Conservation (phyloP, 2,113 vertebrate genomes). For the Hydrolagus affinis region DNA sequence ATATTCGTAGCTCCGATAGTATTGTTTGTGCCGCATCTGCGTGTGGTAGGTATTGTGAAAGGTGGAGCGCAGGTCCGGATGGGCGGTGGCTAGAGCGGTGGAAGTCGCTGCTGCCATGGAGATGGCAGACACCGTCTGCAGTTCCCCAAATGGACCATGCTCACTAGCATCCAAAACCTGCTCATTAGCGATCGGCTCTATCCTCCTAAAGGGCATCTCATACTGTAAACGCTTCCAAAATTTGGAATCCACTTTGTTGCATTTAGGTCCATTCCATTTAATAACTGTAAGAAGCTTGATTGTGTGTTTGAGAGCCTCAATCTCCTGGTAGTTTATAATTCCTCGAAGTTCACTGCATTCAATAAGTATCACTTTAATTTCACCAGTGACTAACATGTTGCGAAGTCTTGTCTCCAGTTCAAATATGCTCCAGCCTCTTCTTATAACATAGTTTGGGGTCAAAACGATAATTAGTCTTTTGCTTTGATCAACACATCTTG, state of each 20-base stretch:
- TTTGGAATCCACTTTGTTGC: slow-evolving; percentile 95
- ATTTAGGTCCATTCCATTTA: slow-evolving; percentile 91
- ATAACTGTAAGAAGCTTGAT: slow-evolving; percentile 95
- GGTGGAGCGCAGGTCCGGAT: slow-evolving; percentile 90
- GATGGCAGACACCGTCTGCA: slow-evolving; percentile 94
- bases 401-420: slow-evolving; percentile 95
- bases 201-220: slow-evolving; percentile 96
- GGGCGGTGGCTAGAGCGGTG: slow-evolving; percentile 91
- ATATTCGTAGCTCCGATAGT: slow-evolving; percentile 95
- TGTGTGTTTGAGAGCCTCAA: slow-evolving; percentile 93
- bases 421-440: slow-evolving; percentile 98
- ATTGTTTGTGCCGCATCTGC: slow-evolving; percentile 98
- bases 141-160: slow-evolving; percentile 91
- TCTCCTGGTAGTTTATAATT: slow-evolving; percentile 99
- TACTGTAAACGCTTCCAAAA: slow-evolving; percentile 99
- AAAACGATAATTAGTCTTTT: slow-evolving; percentile 95
- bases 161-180: slow-evolving; percentile 92
- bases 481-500: slow-evolving; percentile 96
- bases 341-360: slow-evolving; percentile 92
- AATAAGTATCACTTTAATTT: slow-evolving; percentile 96
- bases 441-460: slow-evolving; percentile 94
- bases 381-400: slow-evolving; percentile 89
- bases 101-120: slow-evolving; percentile 96
- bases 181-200: slow-evolving; percentile 83
- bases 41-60: slow-evolving; percentile 96